These are phyloP conservation scores for Temnothorax curvispinosus DNA, from an alignment of 1,140 invertebrate genomes.

Conservation along the genomic window DNA sequence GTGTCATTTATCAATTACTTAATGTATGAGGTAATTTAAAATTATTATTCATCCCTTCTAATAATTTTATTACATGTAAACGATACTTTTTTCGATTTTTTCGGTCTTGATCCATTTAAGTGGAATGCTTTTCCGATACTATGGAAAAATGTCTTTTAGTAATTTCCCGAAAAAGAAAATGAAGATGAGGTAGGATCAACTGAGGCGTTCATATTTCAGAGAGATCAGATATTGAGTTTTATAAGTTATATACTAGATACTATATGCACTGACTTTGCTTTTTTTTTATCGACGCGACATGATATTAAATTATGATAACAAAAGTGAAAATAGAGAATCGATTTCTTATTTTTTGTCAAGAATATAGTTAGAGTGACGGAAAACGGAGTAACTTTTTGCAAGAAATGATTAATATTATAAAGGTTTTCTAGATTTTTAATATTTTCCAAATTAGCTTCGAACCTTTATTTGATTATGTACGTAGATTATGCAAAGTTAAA, in stretches of 20 bases:
- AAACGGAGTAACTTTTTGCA: not conserved
- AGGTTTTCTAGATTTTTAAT: not conserved
- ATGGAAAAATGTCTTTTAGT: not conserved
- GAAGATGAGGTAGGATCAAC: not conserved
- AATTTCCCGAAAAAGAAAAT: constrained; percentile 30
- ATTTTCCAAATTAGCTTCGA: not conserved
- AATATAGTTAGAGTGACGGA: not conserved
- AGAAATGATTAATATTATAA: not conserved
- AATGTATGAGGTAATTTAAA: not conserved
- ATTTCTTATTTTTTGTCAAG: not conserved
- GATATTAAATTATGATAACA: constrained; percentile 8
- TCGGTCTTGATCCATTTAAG: not conserved
- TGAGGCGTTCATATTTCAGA: not conserved
- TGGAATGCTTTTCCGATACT: not conserved
- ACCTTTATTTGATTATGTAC: not conserved
- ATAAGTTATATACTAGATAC: not conserved
- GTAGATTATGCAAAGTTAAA: not conserved
- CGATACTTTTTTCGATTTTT: not conserved
- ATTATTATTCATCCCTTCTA: not conserved
- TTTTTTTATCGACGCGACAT: not conserved
- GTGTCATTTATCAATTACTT: not conserved
- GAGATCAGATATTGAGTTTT: constrained; percentile 17
- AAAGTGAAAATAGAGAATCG: not conserved
- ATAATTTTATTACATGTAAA: not conserved
- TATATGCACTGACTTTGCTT: not conserved